A percentile compares a stretch with the other conserved stretches of the same genome.
These are phyloP conservation scores for Oenanthe melanoleuca DNA, from an alignment of 2,113 vertebrate genomes.

Conservation along the genomic window DNA sequence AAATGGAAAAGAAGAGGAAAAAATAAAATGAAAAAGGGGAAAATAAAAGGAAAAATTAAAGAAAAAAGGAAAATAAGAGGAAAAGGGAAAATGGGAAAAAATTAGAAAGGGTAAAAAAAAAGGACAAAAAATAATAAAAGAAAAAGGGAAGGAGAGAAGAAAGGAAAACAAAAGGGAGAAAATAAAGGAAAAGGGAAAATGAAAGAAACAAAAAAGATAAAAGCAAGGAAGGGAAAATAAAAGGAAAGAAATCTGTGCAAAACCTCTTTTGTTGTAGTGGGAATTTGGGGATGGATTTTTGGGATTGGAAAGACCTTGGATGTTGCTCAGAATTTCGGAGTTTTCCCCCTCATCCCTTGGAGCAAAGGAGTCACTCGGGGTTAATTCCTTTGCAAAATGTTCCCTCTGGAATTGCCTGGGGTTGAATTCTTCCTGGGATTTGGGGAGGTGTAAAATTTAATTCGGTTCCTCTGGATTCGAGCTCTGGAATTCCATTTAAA, in stretches of 20 bases:
- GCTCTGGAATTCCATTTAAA: neutral
- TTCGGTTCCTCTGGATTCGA: neutral
- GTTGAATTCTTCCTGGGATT: rapidly evolving
- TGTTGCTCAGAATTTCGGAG: neutral
- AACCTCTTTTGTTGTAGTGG: neutral
- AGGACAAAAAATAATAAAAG: no score
- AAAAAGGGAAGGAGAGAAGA: no score
- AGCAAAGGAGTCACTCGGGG: neutral
- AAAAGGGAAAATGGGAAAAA: no score
- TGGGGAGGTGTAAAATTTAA: rapidly evolving
- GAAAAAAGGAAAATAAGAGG: neutral
- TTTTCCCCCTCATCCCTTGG: neutral
- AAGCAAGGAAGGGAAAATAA: neutral
- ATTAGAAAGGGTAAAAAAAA: no score
- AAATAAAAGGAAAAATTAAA: no score
- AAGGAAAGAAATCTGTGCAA: no score
- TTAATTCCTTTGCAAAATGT: neutral
- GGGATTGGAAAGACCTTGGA: neutral
- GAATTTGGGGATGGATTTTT: neutral
- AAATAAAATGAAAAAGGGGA: no score
- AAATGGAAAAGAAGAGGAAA: no score
- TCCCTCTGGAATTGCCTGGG: neutral
- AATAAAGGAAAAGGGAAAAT: no score
- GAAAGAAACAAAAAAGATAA: no score
- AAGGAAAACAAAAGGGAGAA: no score